These are phyloP conservation scores for Tenebrosternarchus preto DNA, from an alignment of 2,113 vertebrate genomes.

Conservation along the genomic window DNA sequence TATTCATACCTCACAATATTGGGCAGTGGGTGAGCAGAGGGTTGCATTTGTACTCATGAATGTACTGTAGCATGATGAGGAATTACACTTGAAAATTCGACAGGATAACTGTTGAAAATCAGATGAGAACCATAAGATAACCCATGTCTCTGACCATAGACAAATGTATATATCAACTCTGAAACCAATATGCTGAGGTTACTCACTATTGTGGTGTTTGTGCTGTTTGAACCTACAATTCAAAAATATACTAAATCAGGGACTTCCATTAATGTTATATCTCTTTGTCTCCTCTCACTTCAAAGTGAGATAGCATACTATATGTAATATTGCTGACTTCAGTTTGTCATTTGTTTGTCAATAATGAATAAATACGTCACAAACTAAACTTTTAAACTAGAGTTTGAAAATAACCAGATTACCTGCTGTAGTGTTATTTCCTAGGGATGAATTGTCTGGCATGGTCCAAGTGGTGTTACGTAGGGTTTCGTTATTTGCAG, in stretches of 20 bases:
- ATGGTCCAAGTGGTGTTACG: too few species aligned
- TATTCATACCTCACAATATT: conserved; percentile 70
- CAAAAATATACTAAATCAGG: background rate
- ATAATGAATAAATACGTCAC: too few species aligned
- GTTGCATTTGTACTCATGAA: conserved; percentile 56
- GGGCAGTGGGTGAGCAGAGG: conserved; percentile 27
- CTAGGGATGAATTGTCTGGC: background rate
- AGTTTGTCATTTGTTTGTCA: too few species aligned
- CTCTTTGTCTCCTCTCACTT: too few species aligned
- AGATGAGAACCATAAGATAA: conserved; percentile 5
- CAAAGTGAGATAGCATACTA: too few species aligned
- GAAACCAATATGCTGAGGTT: background rate
- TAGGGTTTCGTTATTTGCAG: too few species aligned
- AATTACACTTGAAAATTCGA: conserved; percentile 67
- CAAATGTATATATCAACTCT: background rate
- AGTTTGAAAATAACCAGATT: background rate
- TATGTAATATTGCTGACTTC: too few species aligned
- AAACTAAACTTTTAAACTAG: background rate
- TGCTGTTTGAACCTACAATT: conserved; percentile 11
- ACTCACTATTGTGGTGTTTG: conserved; percentile 22
- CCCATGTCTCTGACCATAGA: background rate
- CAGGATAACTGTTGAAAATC: conserved; percentile 63
- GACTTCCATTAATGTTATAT: background rate
- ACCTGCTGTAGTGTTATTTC: background rate
- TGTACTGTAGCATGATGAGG: conserved; percentile 65